Conservation (phyloP, 2,888 invertebrate species). For the Abrostola triplasia region DNA sequence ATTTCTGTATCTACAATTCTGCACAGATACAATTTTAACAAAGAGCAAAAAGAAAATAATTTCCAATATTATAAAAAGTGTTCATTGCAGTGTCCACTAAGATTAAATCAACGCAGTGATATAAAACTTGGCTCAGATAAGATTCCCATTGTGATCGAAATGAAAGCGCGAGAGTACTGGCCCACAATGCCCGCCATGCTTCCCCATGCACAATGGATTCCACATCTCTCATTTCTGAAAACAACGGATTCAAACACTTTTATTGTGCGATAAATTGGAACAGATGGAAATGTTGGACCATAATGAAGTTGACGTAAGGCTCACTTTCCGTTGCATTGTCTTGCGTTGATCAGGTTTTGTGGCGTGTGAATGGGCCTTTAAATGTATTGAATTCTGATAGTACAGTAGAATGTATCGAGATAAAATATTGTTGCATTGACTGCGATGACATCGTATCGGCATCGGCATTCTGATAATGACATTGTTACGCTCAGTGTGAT, state of each 20-base stretch:
- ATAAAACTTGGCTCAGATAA: constrained; percentile 77
- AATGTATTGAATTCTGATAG: constrained; percentile 51
- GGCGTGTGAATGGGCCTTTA: constrained; percentile 34
- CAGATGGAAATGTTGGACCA: constrained; percentile 72
- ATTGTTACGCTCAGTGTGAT: constrained; percentile 22
- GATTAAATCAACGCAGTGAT: constrained; percentile 75
- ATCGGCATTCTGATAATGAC: background rate
- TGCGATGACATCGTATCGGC: constrained; percentile 16
- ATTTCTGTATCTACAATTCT: too few species aligned
- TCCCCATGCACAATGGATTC: constrained; percentile 75
- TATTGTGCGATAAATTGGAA: constrained; percentile 83
- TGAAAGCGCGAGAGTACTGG: constrained; percentile 69
- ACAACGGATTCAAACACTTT: constrained; percentile 81
- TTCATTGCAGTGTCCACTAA: constrained; percentile 52
- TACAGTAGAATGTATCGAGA: constrained; percentile 31
- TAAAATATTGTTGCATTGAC: constrained; percentile 40
- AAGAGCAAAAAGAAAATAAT: too few species aligned
- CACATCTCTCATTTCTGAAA: constrained; percentile 80
- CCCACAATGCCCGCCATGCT: constrained; percentile 50
- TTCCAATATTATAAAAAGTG: constrained; percentile 41
- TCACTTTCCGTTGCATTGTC: constrained; percentile 54
- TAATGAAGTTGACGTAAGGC: constrained; percentile 64
- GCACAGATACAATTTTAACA: too few species aligned
- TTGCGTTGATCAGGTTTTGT: constrained; percentile 29
- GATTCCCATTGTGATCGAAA: constrained; percentile 77